Evolutionary conservation across 2,113 vertebrate species (phyloP).

Genomic region (Scartelaos histophorus): DNA sequence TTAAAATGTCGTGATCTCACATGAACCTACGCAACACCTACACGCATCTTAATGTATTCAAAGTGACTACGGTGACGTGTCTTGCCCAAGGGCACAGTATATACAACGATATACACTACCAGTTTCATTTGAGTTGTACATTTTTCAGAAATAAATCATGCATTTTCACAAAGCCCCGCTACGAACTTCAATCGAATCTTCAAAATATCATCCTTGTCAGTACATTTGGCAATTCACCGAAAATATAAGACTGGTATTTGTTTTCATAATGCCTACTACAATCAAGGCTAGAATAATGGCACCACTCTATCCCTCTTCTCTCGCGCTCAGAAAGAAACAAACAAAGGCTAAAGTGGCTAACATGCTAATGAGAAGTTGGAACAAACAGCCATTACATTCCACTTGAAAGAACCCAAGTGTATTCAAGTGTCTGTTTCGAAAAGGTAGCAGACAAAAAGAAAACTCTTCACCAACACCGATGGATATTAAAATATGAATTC

Average conservation of each 20-base stretch:
- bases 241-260: not conserved
- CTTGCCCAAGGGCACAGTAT: too few relatives aligned
- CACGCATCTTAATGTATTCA: too few relatives aligned
- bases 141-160: too few relatives aligned
- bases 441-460: not conserved
- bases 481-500: not conserved
- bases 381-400: slow-evolving; percentile 9
- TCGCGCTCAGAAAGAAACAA: not conserved
- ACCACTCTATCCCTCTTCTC: not conserved
- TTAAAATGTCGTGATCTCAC: too few relatives aligned
- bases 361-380: slow-evolving; percentile 3
- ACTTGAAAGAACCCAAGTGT: slow-evolving; percentile 15
- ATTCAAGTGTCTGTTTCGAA: slow-evolving; percentile 3
- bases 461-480: not conserved
- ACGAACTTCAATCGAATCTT: not conserved
- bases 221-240: not conserved
- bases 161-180: too few relatives aligned
- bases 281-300: not conserved
- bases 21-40: too few relatives aligned
- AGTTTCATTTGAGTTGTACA: too few relatives aligned
- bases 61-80: too few relatives aligned
- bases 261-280: not conserved
- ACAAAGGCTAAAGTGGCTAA: slow-evolving; percentile 10
- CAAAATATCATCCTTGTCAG: not conserved
- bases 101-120: too few relatives aligned